phyloP scores from a whole-genome alignment of 2,797 vertebrate genomes.

The Yasuhikotakia modesta region DNA sequence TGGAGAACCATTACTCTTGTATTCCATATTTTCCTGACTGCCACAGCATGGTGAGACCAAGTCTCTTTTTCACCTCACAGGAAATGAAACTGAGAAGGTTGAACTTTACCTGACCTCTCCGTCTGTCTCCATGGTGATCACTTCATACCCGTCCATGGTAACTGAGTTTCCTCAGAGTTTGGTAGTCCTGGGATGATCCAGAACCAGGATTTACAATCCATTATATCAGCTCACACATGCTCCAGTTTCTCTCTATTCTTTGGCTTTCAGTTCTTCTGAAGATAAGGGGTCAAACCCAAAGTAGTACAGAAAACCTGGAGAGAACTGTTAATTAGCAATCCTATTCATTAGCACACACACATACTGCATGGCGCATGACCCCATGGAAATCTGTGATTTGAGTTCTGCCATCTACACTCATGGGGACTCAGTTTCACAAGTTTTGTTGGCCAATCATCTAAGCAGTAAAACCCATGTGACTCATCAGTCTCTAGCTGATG shows the following conservation, averaged over 20 bases:
- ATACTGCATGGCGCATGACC: no score
- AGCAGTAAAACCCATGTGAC: no score
- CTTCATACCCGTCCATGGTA: slow-evolving; percentile 32
- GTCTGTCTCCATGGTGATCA: slow-evolving; percentile 55
- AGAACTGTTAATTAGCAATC: neutral
- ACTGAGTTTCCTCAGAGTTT: slow-evolving; percentile 33
- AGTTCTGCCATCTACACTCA: no score
- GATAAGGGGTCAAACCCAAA: neutral
- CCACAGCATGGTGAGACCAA: slow-evolving; percentile 27
- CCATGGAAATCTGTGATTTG: no score
- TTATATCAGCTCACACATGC: slow-evolving; percentile 1
- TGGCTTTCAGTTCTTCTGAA: neutral
- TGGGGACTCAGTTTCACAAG: no score
- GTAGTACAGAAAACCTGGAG: neutral
- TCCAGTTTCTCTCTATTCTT: neutral
- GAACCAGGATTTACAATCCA: slow-evolving; percentile 3
- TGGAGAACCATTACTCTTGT: slow-evolving; percentile 15
- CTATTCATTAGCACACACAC: neutral
- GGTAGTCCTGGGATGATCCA: slow-evolving; percentile 20
- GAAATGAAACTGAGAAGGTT: slow-evolving; percentile 50
- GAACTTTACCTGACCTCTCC: slow-evolving; percentile 52
- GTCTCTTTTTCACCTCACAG: slow-evolving; percentile 26
- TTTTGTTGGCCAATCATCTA: no score
- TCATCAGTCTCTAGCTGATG: no score
- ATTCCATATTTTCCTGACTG: slow-evolving; percentile 30